Evolutionary conservation across 2,113 vertebrate genomes (phyloP), one percentile per base, ranked within the genome.

Genomic region (Pelmatolapia mariae): DNA sequence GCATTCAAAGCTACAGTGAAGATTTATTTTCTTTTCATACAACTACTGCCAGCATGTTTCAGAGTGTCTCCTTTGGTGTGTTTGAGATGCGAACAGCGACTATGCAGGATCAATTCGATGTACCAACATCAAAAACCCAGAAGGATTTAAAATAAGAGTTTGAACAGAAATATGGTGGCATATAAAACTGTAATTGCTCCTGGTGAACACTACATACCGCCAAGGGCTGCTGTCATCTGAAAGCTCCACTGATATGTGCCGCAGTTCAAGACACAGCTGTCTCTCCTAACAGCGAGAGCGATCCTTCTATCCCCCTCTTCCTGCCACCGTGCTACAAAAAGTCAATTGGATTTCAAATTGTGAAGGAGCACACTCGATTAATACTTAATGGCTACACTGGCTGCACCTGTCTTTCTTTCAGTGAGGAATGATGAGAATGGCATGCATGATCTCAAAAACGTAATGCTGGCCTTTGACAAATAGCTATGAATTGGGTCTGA

Each of bases 271-370:
- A 80, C 36, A 56, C 84, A 81, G 79, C 81, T 86, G 61, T 80
- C 63, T 87, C 81, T 86, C 78, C 73, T 6, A 61, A 29, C 68
- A 73, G 38, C 36, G 19, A 40, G 43, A 19, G 47, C 26, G 19
- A 56, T 87, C 45, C 13, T 40, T 78, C 81, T 66, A 4, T 54
- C 81, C 73, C 73, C 50, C 54, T 68, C 68, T 81, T 29, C 38
- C 54, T 26, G 52, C 63, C 52, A 83, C 87, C 59, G 33, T 85
- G 91, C 89, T 15, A n/a, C 78, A 47, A 71, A 94, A 94, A 87
- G 85, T 87, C 89, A 92, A 92, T 92, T 89, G 89, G 89, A 89
- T 91, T 93, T 92, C 59, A 83, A 81, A 93, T 92, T 88, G 93
- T 26, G 13, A 73, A 76, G 82, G 15, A 86, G 85, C 81, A 83